Conservation (phyloP, 2,888 invertebrate species). For the Acrobasis suavella region DNA sequence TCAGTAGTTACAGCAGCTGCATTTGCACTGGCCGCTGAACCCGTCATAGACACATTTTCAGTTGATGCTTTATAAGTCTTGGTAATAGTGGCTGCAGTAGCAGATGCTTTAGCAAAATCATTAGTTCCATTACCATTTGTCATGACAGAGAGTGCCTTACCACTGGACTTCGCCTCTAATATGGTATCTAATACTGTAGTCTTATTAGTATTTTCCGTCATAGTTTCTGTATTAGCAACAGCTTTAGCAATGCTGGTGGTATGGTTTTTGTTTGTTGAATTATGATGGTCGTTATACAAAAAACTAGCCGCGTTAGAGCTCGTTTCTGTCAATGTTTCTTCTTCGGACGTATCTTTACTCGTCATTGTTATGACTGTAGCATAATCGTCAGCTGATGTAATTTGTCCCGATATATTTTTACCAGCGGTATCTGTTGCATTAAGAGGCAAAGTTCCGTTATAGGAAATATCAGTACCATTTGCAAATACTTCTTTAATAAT, state of each 20-base stretch:
- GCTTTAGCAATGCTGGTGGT: not conserved
- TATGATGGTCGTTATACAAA: not conserved
- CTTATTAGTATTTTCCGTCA: slow-evolving; percentile 1
- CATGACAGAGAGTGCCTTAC: not conserved
- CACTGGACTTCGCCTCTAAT: not conserved
- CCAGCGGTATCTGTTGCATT: not conserved
- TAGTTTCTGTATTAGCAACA: not conserved
- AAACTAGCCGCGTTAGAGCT: not conserved
- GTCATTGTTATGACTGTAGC: slow-evolving; percentile 6
- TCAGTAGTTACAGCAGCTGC: not conserved
- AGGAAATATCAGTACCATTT: not conserved
- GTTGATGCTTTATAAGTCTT: slow-evolving; percentile 4
- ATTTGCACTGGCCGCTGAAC: slow-evolving; percentile 1
- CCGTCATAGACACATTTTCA: slow-evolving; percentile 1
- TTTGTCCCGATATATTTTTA: not conserved
- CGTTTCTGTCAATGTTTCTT: not conserved
- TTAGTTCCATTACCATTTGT: not conserved
- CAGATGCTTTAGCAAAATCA: slow-evolving; percentile 14
- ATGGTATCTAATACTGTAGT: not conserved
- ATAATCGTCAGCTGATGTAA: slow-evolving; percentile 5
- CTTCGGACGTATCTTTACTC: slow-evolving; percentile 2
- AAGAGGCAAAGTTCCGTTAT: not conserved
- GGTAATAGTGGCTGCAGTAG: not conserved
- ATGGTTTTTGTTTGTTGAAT: slow-evolving; percentile 6
- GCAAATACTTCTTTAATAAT: not conserved